phyloP scores from a whole-genome alignment of 1,140 invertebrate genomes.

The Delia radicum region DNA sequence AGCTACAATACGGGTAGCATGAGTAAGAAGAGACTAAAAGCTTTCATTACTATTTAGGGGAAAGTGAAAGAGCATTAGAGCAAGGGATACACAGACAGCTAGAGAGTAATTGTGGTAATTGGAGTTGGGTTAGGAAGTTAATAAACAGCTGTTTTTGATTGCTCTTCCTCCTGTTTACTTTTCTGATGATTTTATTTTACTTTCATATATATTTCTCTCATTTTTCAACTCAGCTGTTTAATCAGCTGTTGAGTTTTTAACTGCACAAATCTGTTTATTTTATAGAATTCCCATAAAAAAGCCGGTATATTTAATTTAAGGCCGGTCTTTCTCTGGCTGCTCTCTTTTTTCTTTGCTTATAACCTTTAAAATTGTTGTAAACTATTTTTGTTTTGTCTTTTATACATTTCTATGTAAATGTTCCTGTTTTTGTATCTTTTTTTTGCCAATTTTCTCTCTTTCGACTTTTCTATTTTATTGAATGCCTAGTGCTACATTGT shows the following conservation, averaged over 20 bases:
- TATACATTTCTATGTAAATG: too few relatives aligned
- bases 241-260: not conserved
- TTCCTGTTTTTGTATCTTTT: too few relatives aligned
- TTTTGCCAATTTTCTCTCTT: too few relatives aligned
- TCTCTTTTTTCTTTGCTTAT: too few relatives aligned
- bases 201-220: not conserved
- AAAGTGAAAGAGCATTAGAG: not conserved
- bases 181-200: not conserved
- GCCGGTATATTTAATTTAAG: not conserved
- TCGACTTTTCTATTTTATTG: too few relatives aligned
- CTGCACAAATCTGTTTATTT: not conserved
- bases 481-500: too few relatives aligned
- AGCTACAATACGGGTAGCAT: not conserved
- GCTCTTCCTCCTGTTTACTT: too few relatives aligned
- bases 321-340: too few relatives aligned
- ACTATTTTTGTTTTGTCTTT: too few relatives aligned
- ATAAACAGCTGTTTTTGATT: not conserved
- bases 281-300: not conserved
- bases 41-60: not conserved
- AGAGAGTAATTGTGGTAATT: too few relatives aligned
- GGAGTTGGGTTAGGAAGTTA: not conserved
- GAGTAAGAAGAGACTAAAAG: not conserved
- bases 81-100: too few relatives aligned
- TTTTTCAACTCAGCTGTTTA: not conserved
- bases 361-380: too few relatives aligned